Base-by-base conservation (phyloP, 2,797 vertebrate genomes). In the Streptopelia turtur region DNA sequence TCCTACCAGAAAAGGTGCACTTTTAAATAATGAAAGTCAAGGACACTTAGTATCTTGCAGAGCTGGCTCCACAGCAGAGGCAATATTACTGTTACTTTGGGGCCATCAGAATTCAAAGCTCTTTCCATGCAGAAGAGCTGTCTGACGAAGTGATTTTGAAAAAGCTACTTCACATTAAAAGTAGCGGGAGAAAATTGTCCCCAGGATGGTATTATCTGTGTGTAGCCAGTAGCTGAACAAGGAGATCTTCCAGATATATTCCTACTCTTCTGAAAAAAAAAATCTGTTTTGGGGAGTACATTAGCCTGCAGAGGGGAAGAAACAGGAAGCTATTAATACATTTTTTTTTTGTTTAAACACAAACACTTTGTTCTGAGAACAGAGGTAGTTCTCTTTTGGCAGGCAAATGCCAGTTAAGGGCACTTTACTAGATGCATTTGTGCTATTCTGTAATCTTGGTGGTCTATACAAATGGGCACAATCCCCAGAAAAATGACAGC, bases 101-200 rank as follows among this genome's bases (percentile, higher is more conserved):
- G 61, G 74, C 92, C n/a, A 21, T 91, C 91, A 86, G 35, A 93
- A 95, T 94, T 90, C 77, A 90, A 90, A 90, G 61, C 39, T 45
- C 49, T 93, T 93, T 81, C 92, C 5, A 0, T 65, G 55, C 72
- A 57, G 80, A 86, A 95, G 77, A 88, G 55, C 80, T 94, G 43
- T 74, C 79, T 91, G 59, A 94, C 75, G 91, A 91, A 91, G 82
- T 71, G 1, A 76, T 94, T 90, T 96, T 89, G 79, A 91, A 96
- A 94, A 94, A 79, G 70, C 70, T 91, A 39, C 83, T 94, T 95
- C 74, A 88, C 59, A 69, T 94, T 94, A 90, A 91, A 90, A 86
- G 83, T 75, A 89, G 60, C 85, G 76, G 63, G 72, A 88, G 85
- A 83, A 94, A 94, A 94, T 83, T 93, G 49, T 88, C 66, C 87